Conservation (phyloP, 2,113 vertebrate species). For the Equus quagga region DNA sequence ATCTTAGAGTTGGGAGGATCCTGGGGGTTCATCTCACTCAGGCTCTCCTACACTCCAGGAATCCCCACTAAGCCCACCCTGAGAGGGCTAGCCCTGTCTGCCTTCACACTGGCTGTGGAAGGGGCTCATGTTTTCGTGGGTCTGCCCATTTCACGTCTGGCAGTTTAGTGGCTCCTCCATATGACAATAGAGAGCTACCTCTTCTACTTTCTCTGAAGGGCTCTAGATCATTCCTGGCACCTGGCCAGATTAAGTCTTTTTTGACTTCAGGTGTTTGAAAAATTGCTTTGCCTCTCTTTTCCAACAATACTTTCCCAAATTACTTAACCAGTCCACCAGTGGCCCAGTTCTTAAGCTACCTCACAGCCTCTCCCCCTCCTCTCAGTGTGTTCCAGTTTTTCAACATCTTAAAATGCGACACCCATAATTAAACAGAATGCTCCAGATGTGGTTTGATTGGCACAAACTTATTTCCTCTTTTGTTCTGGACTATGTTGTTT, state of each 20-base stretch:
- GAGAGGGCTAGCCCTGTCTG: accelerated
- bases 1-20: not conserved
- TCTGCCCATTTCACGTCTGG: not conserved
- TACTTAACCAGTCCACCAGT: not conserved
- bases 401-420: constrained; percentile 23
- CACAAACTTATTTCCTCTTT: constrained; percentile 60
- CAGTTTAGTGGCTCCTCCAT: accelerated
- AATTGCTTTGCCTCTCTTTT: not conserved
- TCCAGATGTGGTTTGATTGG: constrained; percentile 67
- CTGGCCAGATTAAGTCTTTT: not conserved
- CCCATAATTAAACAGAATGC: constrained; percentile 62
- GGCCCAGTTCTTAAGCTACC: not conserved
- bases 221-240: not conserved
- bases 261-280: not conserved
- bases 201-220: not conserved
- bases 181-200: accelerated
- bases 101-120: too few species aligned
- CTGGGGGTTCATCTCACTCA: accelerated
- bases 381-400: not conserved
- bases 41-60: not conserved
- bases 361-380: not conserved
- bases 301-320: not conserved
- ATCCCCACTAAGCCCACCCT: accelerated
- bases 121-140: not conserved
- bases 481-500: constrained; percentile 56